Conservation (phyloP, 1,140 invertebrate species). For the Sitobion miscanthi region DNA sequence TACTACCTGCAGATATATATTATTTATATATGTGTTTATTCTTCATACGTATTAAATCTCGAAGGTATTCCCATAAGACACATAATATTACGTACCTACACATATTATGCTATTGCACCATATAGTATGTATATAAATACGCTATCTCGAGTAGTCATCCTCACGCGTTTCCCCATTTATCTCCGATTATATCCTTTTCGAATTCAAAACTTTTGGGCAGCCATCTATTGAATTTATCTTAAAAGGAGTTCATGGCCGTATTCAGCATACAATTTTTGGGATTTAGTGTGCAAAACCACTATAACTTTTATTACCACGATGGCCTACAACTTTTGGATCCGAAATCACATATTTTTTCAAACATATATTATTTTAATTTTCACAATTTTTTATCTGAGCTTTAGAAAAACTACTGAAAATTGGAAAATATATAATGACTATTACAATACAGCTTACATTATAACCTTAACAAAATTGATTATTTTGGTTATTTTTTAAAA, state of each 20-base stretch:
- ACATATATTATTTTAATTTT: neutral
- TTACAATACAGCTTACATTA: neutral
- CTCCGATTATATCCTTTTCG: neutral
- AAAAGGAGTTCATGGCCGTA: neutral
- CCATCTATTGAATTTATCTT: neutral
- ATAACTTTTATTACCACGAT: neutral
- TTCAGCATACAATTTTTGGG: neutral
- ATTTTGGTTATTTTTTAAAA: neutral
- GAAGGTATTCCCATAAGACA: neutral
- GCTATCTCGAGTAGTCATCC: neutral
- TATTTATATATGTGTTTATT: neutral
- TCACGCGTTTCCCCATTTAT: neutral
- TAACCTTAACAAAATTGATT: neutral
- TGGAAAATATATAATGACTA: neutral
- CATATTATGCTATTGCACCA: neutral
- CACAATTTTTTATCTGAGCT: neutral
- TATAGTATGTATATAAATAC: slow-evolving; percentile 4
- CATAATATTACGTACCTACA: neutral
- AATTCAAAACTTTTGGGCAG: neutral
- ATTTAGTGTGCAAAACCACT: neutral
- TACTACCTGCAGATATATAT: neutral
- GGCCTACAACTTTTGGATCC: neutral
- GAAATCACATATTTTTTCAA: neutral
- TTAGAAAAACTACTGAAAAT: neutral
- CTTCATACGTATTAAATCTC: neutral